Percentiles rank a stretch among this genome's conserved stretches.
Evolutionary conservation across 2,113 vertebrate genomes (phyloP).

Genomic region (Carassius carassius): DNA sequence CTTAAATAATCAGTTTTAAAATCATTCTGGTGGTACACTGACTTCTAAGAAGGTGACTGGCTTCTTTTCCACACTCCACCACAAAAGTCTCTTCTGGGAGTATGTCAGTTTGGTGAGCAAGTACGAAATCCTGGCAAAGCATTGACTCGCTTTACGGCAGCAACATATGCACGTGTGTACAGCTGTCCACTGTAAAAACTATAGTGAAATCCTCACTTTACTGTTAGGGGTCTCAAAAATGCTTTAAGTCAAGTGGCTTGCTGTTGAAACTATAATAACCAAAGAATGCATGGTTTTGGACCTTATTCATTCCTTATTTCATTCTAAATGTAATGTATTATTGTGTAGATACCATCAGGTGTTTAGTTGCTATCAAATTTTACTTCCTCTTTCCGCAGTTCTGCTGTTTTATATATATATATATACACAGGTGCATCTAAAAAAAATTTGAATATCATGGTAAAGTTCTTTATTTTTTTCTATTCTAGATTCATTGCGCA

Average conservation of each 20-base stretch:
- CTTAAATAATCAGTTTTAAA: background rate
- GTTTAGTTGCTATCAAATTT: background rate
- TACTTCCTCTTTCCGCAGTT: background rate
- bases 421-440: background rate
- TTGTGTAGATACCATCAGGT: conserved; percentile 38
- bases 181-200: background rate
- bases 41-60: background rate
- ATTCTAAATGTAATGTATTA: background rate
- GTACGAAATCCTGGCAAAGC: no score
- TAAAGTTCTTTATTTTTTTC: no score
- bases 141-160: background rate
- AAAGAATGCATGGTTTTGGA: conserved; percentile 11
- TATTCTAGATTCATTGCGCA: no score
- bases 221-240: background rate
- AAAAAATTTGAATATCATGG: no score
- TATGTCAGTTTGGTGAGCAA: background rate
- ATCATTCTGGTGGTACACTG: background rate
- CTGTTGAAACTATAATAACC: background rate
- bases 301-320: conserved; percentile 11
- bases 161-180: background rate
- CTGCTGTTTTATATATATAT: background rate
- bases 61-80: background rate
- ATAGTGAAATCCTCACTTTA: background rate
- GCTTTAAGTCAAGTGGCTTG: conserved; percentile 29
- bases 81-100: background rate